A percentile compares a stretch with the other conserved stretches of the same genome.
phyloP scores from a whole-genome alignment of 2,113 vertebrate species.

The Burhinus oedicnemus region DNA sequence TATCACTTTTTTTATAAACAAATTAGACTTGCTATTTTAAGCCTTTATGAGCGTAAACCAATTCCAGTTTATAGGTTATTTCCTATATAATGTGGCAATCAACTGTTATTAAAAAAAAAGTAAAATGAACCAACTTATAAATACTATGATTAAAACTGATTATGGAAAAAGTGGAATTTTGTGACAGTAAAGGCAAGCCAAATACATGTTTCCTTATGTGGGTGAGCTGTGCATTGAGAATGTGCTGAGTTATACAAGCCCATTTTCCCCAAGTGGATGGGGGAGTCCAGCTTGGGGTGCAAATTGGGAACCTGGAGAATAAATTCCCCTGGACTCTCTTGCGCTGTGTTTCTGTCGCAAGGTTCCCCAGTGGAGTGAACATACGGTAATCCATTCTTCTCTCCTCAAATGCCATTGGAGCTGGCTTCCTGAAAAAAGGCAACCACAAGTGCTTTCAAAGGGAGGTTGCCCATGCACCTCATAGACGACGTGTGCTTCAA shows the following conservation, averaged over 20 bases:
- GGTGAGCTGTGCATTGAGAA: not conserved
- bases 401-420: not conserved
- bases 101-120: slow-evolving; percentile 41
- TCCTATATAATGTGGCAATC: slow-evolving; percentile 17
- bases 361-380: not conserved
- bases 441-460: not conserved
- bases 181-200: not conserved
- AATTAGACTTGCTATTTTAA: slow-evolving; percentile 66
- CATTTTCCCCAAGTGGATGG: not conserved
- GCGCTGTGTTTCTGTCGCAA: not conserved
- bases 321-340: not conserved
- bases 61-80: slow-evolving; percentile 44
- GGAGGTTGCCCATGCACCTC: not conserved
- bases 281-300: not conserved
- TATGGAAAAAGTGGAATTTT: not conserved
- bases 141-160: slow-evolving; percentile 2
- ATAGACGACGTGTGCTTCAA: not conserved
- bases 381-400: not conserved
- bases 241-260: not conserved
- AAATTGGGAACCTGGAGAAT: not conserved
- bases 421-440: not conserved
- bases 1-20: slow-evolving; percentile 52
- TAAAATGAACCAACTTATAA: slow-evolving; percentile 7
- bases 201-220: not conserved
- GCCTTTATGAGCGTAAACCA: slow-evolving; percentile 45